phyloP scores from a whole-genome alignment of 2,797 vertebrate genomes.

The Buceros bicornis region DNA sequence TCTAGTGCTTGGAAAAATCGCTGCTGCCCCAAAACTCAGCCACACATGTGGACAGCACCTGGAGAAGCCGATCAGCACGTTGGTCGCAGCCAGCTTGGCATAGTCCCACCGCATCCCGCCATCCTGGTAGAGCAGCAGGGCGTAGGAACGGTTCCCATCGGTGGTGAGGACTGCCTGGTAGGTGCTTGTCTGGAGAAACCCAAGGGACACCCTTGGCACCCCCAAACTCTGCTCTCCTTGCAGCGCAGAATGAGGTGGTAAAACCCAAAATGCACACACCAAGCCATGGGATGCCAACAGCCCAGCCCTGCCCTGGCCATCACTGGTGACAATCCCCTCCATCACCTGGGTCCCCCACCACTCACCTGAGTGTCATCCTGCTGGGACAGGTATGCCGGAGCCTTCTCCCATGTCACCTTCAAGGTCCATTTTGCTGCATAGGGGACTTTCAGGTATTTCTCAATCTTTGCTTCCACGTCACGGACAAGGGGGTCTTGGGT shows the following conservation, averaged over 20 bases:
- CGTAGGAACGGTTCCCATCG: constrained; percentile 68
- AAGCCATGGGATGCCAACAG: neutral
- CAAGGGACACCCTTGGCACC: neutral
- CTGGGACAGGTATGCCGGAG: constrained; percentile 28
- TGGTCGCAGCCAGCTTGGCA: neutral
- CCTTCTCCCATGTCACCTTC: constrained; percentile 81
- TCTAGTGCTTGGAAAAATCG: neutral
- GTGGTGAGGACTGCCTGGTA: constrained; percentile 83
- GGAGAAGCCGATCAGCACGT: constrained; percentile 78
- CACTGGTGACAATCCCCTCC: neutral
- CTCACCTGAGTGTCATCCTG: neutral
- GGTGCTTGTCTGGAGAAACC: constrained; percentile 76
- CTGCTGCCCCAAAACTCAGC: neutral
- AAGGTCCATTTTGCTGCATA: constrained; percentile 81
- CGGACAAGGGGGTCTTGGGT: neutral
- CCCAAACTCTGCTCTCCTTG: neutral
- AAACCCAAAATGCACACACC: neutral
- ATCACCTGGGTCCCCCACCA: neutral
- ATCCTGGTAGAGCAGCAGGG: constrained; percentile 78
- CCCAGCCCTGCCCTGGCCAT: neutral
- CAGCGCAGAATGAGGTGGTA: fast-evolving
- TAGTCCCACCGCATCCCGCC: constrained; percentile 77
- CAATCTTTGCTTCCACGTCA: constrained; percentile 71
- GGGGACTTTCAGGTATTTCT: constrained; percentile 19
- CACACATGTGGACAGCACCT: constrained; percentile 38